These are phyloP conservation scores for Berghia stephanieae DNA, from an alignment of 1,140 invertebrate genomes.

Conservation along the genomic window DNA sequence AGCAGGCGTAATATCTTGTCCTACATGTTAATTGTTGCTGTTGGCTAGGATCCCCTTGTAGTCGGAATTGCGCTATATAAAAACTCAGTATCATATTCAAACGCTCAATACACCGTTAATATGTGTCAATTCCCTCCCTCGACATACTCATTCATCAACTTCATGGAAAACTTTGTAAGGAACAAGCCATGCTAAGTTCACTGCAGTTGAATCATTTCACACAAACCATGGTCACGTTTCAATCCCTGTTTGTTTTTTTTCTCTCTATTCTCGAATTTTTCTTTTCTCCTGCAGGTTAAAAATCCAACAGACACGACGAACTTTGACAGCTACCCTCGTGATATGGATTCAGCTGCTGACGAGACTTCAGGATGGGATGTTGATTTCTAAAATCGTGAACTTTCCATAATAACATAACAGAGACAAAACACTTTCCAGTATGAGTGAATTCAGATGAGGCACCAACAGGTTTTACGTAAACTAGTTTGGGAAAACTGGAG, in stretches of 20 bases:
- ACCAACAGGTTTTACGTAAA: neutral
- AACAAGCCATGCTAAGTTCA: too few species aligned
- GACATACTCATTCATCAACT: neutral
- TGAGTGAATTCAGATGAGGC: neutral
- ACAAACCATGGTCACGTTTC: neutral
- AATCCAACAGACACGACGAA: constrained; percentile 61
- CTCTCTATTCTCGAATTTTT: constrained; percentile 41
- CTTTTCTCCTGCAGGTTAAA: constrained; percentile 57
- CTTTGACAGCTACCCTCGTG: constrained; percentile 66
- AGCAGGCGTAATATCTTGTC: too few species aligned
- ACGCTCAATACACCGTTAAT: neutral
- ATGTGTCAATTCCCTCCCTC: neutral
- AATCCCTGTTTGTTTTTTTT: neutral
- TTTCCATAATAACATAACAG: neutral
- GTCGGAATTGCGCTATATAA: too few species aligned
- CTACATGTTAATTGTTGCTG: too few species aligned
- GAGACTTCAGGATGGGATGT: constrained; percentile 66
- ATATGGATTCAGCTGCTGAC: constrained; percentile 62
- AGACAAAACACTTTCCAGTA: neutral
- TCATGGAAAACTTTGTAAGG: neutral
- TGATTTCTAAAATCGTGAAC: constrained; percentile 59
- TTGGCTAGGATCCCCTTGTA: too few species aligned
- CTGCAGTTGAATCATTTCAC: too few species aligned
- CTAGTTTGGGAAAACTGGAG: neutral
- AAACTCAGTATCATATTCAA: too few species aligned